Evolutionary conservation across 2,113 vertebrate genomes (phyloP).

Genomic region (Plecturocebus donacophilus): DNA sequence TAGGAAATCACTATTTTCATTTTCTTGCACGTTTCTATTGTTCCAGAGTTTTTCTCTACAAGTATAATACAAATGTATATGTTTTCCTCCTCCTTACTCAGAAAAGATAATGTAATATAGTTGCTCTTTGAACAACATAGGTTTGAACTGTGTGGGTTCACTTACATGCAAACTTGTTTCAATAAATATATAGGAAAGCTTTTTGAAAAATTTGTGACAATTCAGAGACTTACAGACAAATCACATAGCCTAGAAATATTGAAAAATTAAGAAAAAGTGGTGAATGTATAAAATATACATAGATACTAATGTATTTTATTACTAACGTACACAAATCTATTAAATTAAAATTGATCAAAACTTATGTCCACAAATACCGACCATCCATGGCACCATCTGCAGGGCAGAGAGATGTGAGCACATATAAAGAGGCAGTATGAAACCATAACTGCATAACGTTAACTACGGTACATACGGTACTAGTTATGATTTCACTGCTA

Average conservation of each 20-base stretch:
- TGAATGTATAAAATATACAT: neutral
- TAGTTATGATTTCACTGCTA: neutral
- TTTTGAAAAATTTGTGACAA: neutral
- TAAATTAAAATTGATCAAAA: neutral
- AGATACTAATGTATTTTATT: neutral
- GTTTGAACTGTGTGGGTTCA: neutral
- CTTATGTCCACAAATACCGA: neutral
- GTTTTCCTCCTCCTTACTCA: neutral
- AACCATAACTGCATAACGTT: neutral
- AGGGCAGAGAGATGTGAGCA: neutral
- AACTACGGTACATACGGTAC: neutral
- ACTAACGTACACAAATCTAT: neutral
- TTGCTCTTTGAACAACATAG: neutral
- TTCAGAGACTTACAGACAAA: neutral
- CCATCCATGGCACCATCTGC: neutral
- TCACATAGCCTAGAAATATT: neutral
- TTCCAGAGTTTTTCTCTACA: neutral
- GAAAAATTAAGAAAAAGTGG: neutral
- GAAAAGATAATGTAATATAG: neutral
- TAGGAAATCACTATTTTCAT: neutral
- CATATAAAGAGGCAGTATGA: neutral
- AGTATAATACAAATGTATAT: neutral
- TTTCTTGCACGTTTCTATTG: neutral
- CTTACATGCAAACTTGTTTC: neutral
- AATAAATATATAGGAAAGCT: neutral